Percentiles rank a stretch among this genome's conserved stretches.
Conservation (phyloP, 2,797 vertebrate species). For the Cercopithecus diana region DNA sequence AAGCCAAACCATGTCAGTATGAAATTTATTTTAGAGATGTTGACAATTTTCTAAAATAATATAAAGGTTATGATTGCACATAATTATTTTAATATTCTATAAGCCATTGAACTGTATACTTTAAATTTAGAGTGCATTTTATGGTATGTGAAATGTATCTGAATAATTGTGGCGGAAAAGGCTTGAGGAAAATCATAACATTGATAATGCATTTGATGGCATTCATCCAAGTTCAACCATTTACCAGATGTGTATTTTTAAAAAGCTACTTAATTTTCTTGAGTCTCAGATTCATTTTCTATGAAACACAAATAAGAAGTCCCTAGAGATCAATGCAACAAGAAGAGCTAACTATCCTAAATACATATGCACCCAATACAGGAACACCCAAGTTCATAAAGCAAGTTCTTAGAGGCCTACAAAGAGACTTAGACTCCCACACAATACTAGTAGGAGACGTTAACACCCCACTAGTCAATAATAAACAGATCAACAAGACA, state of each 20-base stretch:
- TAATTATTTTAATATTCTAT: neutral
- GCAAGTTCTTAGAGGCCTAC: too few species aligned
- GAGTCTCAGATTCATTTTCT: neutral
- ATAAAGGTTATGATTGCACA: neutral
- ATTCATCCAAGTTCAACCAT: neutral
- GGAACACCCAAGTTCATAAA: too few species aligned
- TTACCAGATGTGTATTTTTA: neutral
- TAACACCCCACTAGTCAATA: too few species aligned
- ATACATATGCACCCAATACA: too few species aligned
- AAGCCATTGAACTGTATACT: neutral
- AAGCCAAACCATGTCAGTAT: neutral
- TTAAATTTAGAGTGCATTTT: slow-evolving; percentile 7
- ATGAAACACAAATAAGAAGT: too few species aligned
- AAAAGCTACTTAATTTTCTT: neutral
- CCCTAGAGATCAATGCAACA: too few species aligned
- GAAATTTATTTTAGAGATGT: neutral
- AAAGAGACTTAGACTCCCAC: too few species aligned
- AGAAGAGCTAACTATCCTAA: too few species aligned
- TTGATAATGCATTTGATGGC: neutral
- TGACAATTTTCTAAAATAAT: neutral
- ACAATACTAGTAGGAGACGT: too few species aligned
- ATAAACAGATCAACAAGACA: too few species aligned
- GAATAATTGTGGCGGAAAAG: neutral
- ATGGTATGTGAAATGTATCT: neutral
- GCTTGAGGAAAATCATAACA: neutral